These are phyloP conservation scores for Dendroctonus valens DNA, from an alignment of 1,140 invertebrate genomes.

Conservation along the genomic window DNA sequence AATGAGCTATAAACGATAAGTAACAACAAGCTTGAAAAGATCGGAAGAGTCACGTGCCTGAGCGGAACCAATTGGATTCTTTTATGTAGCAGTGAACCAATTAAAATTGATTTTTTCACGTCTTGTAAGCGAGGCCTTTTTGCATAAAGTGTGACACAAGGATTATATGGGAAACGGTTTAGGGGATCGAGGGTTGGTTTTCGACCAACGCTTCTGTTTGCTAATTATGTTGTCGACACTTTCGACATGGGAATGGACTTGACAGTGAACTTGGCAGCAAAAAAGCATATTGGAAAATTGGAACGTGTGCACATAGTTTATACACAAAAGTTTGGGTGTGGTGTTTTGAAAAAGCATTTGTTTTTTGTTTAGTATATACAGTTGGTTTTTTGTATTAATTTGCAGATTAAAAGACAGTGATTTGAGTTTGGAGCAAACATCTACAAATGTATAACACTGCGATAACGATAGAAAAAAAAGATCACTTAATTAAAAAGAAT, in stretches of 20 bases:
- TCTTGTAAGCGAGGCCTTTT: conserved; percentile 44
- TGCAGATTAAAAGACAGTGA: too few relatives aligned
- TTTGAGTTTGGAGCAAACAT: too few relatives aligned
- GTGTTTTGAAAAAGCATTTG: background rate
- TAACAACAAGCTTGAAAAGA: conserved; percentile 32
- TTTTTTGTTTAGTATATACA: too few relatives aligned
- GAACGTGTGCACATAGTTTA: too few relatives aligned
- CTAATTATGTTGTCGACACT: conserved; percentile 28
- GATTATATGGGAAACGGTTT: conserved; percentile 45
- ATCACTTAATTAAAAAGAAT: too few relatives aligned
- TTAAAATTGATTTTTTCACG: conserved; percentile 42
- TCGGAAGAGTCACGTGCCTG: conserved; percentile 41
- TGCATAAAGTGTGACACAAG: conserved; percentile 40
- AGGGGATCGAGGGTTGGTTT: conserved; percentile 1
- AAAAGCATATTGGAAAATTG: conserved; percentile 12
- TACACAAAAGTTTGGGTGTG: background rate
- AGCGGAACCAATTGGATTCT: conserved; percentile 40
- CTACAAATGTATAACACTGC: too few relatives aligned
- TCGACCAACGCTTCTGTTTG: background rate
- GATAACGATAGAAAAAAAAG: too few relatives aligned
- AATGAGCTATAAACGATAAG: conserved; percentile 36
- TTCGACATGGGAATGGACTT: conserved; percentile 27
- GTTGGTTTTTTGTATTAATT: too few relatives aligned
- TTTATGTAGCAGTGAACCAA: conserved; percentile 36
- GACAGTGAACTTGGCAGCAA: background rate